Base-by-base conservation (phyloP, 1,140 invertebrate genomes). In the Coenobita brevimanus region DNA sequence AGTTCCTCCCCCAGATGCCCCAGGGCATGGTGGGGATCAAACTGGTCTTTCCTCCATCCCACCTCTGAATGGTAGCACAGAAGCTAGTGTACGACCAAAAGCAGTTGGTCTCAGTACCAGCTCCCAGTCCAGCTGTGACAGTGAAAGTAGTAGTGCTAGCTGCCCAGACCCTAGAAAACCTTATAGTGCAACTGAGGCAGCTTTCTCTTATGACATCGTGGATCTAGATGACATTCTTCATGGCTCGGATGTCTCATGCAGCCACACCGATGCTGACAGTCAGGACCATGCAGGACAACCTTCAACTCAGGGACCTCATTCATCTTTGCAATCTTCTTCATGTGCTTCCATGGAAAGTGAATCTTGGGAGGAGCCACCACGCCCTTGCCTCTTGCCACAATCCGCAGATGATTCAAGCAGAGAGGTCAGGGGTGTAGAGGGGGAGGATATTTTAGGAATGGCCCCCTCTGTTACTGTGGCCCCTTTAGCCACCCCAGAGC, bases 401-500 rank as follows among this genome's bases (percentile, higher is more conserved):
- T 6, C 69, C 33, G 10, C 60, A 36, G 86, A 88, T 41, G 80
- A 88, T 27, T 21, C 83, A 15, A 73, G 33, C n/a, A 41, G 38
- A 46, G 17, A 17, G 60, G 15, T 41, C 24, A 43, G 30, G 8
- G 21, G 87, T 8, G 64, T 89, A 10, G 90, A 90, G 33, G 89
- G 82, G 46, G 82, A 83, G 24, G 85, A 85, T 62, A 90, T 87
- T 78, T n/a, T n/a, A n/a, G n/a, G n/a, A n/a, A 91, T 89, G 86
- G 90, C 87, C 27, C 24, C 75, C 21, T 41, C 62, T 73, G 54
- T 43, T 15, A 83, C 84, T 24, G 91, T 91, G 21, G 94, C 94
- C 13, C 94, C 94, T 13, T 91, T 95, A 80, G 94, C 94, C 2
- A 95, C 94, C 4, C 94, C 94, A 41, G 94, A 95, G 92, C 94